Evolutionary conservation across 2,888 invertebrate species (phyloP).

Genomic region (Apeira syringaria): DNA sequence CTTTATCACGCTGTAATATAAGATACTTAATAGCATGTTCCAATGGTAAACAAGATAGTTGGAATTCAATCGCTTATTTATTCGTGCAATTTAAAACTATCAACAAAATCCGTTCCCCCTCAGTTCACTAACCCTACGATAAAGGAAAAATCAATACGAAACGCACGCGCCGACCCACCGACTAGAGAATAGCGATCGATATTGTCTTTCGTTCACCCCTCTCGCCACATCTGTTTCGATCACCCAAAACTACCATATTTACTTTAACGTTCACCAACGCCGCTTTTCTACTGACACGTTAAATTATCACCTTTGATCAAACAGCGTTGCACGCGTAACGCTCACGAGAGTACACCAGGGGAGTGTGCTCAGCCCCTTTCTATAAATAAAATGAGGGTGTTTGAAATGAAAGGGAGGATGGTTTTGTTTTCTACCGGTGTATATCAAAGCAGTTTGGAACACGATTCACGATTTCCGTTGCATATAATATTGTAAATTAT

Average conservation of each 20-base stretch:
- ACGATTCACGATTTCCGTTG: constrained; percentile 22
- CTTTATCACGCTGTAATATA: too few species aligned
- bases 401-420: constrained; percentile 19
- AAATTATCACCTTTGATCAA: constrained; percentile 5
- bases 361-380: constrained; percentile 14
- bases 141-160: constrained; percentile 58
- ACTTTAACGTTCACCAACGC: constrained; percentile 12
- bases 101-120: constrained; percentile 21
- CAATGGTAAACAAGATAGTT: constrained; percentile 4
- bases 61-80: constrained; percentile 24
- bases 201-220: constrained; percentile 65
- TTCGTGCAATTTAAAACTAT: constrained; percentile 24
- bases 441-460: constrained; percentile 23
- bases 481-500: constrained; percentile 9
- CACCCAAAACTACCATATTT: constrained; percentile 5
- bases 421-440: constrained; percentile 23
- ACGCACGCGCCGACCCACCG: constrained; percentile 54
- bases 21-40: too few species aligned
- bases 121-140: constrained; percentile 47
- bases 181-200: constrained; percentile 56
- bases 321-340: constrained; percentile 18
- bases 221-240: constrained; percentile 61
- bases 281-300: constrained; percentile 12
- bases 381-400: constrained; percentile 27
- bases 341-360: constrained; percentile 14